Evolutionary conservation across 2,113 vertebrate species (phyloP).

Genomic region (Gymnarchus niloticus): DNA sequence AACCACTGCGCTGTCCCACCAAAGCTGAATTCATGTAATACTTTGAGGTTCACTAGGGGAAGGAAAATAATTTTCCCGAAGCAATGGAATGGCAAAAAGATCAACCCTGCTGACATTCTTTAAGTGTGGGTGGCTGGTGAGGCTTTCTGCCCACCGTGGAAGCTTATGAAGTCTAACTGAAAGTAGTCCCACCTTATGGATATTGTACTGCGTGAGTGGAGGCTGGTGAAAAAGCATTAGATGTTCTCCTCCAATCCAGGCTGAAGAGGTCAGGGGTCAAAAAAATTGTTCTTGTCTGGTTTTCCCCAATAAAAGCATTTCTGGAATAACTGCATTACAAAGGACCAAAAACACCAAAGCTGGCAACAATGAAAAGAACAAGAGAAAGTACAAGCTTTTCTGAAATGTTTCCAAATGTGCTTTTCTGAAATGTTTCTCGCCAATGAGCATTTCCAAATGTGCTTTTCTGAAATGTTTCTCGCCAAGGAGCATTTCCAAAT

Average conservation of each 20-base stretch:
- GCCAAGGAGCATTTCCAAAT: neutral
- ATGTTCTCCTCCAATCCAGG: neutral
- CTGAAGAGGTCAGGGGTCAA: neutral
- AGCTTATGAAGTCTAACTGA: neutral
- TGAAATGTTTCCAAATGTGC: neutral
- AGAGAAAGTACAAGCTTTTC: neutral
- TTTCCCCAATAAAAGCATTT: no score
- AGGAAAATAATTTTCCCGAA: conserved; percentile 32
- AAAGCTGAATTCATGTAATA: conserved; percentile 38
- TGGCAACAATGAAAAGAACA: neutral
- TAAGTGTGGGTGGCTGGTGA: conserved; percentile 18
- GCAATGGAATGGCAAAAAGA: conserved; percentile 37
- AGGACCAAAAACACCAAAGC: neutral
- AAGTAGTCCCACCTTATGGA: neutral
- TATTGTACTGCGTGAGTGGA: neutral
- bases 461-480: neutral
- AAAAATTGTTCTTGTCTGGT: neutral
- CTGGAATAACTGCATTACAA: neutral
- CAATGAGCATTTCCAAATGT: no score
- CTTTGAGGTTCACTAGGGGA: conserved; percentile 33
- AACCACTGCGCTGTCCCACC: conserved; percentile 42
- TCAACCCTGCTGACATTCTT: conserved; percentile 4
- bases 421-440: no score
- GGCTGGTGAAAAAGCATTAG: neutral
- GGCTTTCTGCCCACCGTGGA: neutral